These are phyloP conservation scores for Chamaedrilus cognettii DNA, from an alignment of 2,888 invertebrate genomes.

Conservation along the genomic window DNA sequence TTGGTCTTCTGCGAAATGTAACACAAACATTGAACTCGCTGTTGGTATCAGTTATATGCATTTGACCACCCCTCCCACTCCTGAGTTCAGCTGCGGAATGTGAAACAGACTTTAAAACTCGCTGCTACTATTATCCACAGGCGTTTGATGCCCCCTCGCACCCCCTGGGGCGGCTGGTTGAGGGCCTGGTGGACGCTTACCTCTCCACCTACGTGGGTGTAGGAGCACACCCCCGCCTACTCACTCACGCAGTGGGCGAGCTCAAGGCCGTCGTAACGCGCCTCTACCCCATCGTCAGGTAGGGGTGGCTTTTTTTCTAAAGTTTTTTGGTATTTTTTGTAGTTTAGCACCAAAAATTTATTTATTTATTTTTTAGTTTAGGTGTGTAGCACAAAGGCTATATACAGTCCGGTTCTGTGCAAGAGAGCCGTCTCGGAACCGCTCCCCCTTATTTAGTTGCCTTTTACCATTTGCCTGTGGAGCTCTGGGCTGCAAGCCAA, in stretches of 20 bases:
- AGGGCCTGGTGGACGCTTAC: slow-evolving; percentile 76
- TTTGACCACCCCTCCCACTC: too few relatives aligned
- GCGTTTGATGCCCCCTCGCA: slow-evolving; percentile 70
- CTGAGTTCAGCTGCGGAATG: too few relatives aligned
- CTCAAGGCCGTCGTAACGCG: slow-evolving; percentile 67
- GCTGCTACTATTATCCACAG: slow-evolving; percentile 25
- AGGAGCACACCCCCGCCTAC: slow-evolving; percentile 74
- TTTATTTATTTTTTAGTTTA: background rate
- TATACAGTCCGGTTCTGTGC: too few relatives aligned
- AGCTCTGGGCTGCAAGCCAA: too few relatives aligned
- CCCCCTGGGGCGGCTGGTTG: slow-evolving; percentile 73
- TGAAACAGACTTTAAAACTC: too few relatives aligned
- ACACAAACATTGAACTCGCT: too few relatives aligned
- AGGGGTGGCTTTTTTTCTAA: background rate
- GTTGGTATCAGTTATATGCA: too few relatives aligned
- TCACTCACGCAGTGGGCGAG: slow-evolving; percentile 83
- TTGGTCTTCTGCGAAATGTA: too few relatives aligned
- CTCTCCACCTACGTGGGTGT: slow-evolving; percentile 80
- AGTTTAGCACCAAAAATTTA: background rate
- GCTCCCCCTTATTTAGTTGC: too few relatives aligned
- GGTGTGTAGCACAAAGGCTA: background rate
- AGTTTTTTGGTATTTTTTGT: background rate
- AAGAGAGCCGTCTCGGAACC: too few relatives aligned
- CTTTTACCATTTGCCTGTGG: too few relatives aligned
- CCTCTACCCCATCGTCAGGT: slow-evolving; percentile 56